Base-by-base conservation (phyloP, 1,140 invertebrate species). In the Hycleus cichorii region DNA sequence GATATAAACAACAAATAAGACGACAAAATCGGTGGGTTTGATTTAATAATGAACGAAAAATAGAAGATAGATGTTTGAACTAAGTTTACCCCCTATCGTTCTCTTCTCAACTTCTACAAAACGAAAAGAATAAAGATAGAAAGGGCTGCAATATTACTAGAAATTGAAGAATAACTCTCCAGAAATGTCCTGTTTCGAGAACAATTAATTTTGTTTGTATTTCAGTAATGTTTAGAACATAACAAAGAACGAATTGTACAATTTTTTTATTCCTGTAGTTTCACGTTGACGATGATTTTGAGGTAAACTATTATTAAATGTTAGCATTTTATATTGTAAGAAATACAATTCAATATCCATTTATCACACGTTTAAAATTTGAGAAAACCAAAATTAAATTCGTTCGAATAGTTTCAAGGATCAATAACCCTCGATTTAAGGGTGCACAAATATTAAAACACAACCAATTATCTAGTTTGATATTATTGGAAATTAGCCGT, bases 181-280 rank as follows among this genome's bases (percentile, higher is more conserved):
- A 32, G 7, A 32, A 5, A 32, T 32, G 32, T 32, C 32, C 32
- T 32, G 32, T 32, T 32, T 7, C 4, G 32, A 32, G 32, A 32
- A 32, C 32, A 32, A 32, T 12, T 12, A 12, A 12, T 32, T 32
- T 32, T 32, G 32, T 32, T 5, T 32, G 4, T 4, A 5, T 32
- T 32, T 7, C 32, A 32, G 7, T 7, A 32, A 32, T 38, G 65
- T 70, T 78, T 89, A 89, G 76, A 89, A 89, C 76, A 89, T 83
- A 50, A 89, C 87, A 73, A 89, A 89, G 76, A 89, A 89, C 49
- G 86, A 89, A 75, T 89, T 89, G 75, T 89, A 89, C 72, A 89
- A 75, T 76, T 89, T 89, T 75, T 89, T 89, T 65, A 89, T 88
- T 43, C 87, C 87, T 25, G 87, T 89, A 39, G 86, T 87, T 72